Evolutionary conservation across 2,888 invertebrate genomes (phyloP).

Genomic region (Cactoblastis cactorum): DNA sequence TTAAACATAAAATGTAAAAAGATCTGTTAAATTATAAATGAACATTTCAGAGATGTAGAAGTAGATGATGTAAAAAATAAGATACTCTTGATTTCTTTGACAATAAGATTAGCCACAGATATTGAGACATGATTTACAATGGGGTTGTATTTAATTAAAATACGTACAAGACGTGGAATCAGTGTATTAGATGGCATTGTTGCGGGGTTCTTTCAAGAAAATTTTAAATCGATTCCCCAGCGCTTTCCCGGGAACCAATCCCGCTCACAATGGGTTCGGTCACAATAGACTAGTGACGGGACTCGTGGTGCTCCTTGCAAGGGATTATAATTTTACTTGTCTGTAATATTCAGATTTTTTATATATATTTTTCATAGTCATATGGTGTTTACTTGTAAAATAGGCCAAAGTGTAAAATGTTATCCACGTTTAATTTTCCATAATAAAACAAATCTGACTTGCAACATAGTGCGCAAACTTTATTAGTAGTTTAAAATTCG

Average conservation of each 20-base stretch:
- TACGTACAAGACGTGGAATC: constrained; percentile 49
- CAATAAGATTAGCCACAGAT: not conserved
- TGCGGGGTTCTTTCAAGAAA: constrained; percentile 60
- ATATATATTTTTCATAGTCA: too few species aligned
- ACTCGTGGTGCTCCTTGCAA: constrained; percentile 52
- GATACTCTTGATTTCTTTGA: not conserved
- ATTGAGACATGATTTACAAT: constrained; percentile 10
- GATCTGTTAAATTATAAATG: too few species aligned
- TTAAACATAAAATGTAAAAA: too few species aligned
- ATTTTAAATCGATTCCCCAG: constrained; percentile 74
- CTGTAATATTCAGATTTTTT: constrained; percentile 7
- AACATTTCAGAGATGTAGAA: too few species aligned
- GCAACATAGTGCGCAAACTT: too few species aligned
- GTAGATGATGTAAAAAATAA: too few species aligned
- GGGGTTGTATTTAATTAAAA: constrained; percentile 37
- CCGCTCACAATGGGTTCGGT: constrained; percentile 64
- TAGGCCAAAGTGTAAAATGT: too few species aligned
- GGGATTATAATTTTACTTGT: constrained; percentile 60
- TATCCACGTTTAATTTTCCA: too few species aligned
- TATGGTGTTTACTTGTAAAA: too few species aligned
- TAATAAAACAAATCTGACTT: too few species aligned
- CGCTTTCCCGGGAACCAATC: constrained; percentile 71
- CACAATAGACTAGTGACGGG: constrained; percentile 67
- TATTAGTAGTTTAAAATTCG: too few species aligned
- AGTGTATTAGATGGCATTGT: constrained; percentile 66